phyloP scores from a whole-genome alignment of 2,797 vertebrate genomes.

The Dermochelys coriacea region DNA sequence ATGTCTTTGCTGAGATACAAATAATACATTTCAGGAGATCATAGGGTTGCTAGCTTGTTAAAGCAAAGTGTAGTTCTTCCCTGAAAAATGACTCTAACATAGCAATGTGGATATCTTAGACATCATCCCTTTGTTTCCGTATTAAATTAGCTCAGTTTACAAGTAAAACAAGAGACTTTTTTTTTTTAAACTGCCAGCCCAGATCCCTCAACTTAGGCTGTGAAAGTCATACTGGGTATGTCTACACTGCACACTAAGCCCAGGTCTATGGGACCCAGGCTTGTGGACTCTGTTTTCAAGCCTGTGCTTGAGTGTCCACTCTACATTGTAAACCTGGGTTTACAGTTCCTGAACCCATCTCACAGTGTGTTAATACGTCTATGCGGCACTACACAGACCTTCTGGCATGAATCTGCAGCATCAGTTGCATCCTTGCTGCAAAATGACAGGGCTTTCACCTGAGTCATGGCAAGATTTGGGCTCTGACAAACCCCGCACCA shows the following conservation, averaged over 20 bases:
- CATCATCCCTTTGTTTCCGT: background rate
- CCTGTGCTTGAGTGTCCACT: background rate
- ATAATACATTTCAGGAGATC: background rate
- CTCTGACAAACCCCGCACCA: background rate
- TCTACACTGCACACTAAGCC: background rate
- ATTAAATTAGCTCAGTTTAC: background rate
- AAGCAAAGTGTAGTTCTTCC: background rate
- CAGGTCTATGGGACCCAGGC: too few relatives aligned
- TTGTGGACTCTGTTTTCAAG: background rate
- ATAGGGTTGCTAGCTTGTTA: background rate
- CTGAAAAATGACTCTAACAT: background rate
- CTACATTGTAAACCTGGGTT: background rate
- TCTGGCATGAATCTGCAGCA: background rate
- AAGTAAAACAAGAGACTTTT: background rate
- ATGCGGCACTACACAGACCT: background rate
- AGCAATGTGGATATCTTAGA: background rate
- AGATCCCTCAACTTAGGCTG: fast-evolving
- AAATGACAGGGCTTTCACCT: background rate
- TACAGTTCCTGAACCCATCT: background rate
- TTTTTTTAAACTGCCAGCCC: background rate
- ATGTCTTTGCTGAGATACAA: background rate
- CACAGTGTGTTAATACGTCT: too few relatives aligned
- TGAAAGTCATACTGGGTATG: background rate
- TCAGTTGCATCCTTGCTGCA: background rate
- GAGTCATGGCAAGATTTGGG: background rate